These are phyloP conservation scores for Amazona finschi DNA, from an alignment of 2,797 vertebrate genomes.

Conservation along the genomic window DNA sequence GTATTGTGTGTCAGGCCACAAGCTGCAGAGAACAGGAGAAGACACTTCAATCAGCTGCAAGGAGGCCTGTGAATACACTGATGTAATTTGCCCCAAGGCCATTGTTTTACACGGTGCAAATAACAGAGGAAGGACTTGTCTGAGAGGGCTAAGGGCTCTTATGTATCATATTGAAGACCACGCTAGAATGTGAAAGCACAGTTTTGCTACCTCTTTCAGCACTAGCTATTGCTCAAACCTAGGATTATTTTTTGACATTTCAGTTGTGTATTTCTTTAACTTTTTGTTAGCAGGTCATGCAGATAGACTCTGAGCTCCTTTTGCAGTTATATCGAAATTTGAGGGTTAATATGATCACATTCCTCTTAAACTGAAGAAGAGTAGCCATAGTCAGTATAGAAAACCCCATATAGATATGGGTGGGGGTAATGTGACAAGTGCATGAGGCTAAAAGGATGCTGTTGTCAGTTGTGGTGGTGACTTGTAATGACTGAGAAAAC, in stretches of 20 bases:
- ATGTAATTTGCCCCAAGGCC: neutral
- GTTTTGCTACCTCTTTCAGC: neutral
- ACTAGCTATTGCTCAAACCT: neutral
- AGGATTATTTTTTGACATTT: neutral
- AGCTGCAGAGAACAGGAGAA: neutral
- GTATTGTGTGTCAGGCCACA: neutral
- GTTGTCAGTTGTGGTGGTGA: neutral
- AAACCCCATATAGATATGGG: accelerated
- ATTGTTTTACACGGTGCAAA: neutral
- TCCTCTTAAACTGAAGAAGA: neutral
- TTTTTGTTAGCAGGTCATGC: neutral
- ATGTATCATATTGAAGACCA: accelerated
- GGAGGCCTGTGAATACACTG: neutral
- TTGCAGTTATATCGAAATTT: neutral
- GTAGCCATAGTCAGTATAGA: neutral
- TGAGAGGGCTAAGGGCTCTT: neutral
- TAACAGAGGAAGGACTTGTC: neutral
- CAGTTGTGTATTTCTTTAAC: neutral
- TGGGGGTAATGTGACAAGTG: neutral
- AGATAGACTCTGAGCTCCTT: neutral
- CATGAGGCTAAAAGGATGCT: neutral
- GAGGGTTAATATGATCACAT: neutral
- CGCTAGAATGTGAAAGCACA: neutral
- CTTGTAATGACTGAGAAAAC: neutral
- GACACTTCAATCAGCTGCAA: neutral